phyloP scores from a whole-genome alignment of 2,113 vertebrate genomes.

The Muntiacus reevesi region DNA sequence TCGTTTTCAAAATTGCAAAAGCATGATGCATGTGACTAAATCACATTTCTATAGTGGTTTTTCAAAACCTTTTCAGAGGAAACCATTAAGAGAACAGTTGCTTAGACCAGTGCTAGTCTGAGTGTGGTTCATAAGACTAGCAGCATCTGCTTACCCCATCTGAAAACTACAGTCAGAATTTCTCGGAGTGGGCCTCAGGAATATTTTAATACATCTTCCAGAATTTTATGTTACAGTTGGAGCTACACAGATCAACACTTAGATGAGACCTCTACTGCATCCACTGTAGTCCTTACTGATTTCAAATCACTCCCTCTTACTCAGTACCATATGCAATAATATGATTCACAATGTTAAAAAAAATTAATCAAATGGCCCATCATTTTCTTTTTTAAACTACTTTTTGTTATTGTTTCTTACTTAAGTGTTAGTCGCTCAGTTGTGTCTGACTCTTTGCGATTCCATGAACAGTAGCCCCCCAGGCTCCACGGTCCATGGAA shows the following conservation, averaged over 20 bases:
- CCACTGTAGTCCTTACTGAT: not conserved
- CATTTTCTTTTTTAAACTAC: not conserved
- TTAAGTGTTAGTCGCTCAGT: not conserved
- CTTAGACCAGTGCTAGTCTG: not conserved
- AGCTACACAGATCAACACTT: not conserved
- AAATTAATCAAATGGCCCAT: not conserved
- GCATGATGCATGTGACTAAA: not conserved
- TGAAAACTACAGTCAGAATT: not conserved
- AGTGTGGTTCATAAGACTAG: not conserved
- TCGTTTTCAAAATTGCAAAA: conserved; percentile 24
- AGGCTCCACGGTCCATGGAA: not conserved
- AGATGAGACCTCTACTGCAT: not conserved
- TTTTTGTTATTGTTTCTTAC: not conserved
- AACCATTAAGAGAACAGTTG: not conserved
- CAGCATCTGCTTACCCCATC: not conserved
- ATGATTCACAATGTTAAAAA: not conserved
- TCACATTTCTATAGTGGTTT: not conserved
- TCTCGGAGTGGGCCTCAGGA: not conserved
- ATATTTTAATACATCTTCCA: not conserved
- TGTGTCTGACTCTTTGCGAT: not conserved
- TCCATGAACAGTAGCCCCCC: not conserved
- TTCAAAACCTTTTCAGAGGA: not conserved
- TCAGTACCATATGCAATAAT: not conserved
- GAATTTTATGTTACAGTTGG: not conserved
- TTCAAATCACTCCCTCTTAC: not conserved